Evolutionary conservation across 2,113 vertebrate genomes (phyloP), one percentile per base, ranked within the genome.

Genomic region (Mormyrus lacerda): DNA sequence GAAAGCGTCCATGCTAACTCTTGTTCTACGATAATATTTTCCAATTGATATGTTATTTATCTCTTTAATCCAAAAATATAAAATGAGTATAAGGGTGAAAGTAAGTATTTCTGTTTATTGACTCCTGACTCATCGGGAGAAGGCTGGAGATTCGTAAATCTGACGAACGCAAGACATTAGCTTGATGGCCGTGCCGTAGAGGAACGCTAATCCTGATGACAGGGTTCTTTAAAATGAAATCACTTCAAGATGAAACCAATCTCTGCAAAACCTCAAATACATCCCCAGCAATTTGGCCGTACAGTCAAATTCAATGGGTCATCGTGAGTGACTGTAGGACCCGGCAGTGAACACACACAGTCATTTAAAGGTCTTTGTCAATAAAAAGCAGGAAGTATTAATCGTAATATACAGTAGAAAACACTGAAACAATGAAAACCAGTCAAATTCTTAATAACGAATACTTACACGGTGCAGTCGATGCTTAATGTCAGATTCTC

Each of bases 321-420:
- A 58, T 83, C 21, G 42, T 50, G 27, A 44, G 39, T n/a, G n/a
- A 24, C 31, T 53, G 42, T 31, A 27, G 45, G 51, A 84, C 4
- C 35, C 45, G 19, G 35, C 27, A 55, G 3, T 47, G n/a, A 39
- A 58, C 15, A 31, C 35, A 39, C 50, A 50, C 31, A 86, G 85
- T 69, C 35, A 47, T 21, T 76, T n/a, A 69, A 61, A 87, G 21
- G 17, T 48, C 87, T 35, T 42, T 17, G 42, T 76, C 8, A 73
- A 69, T 73, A 47, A 88, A 88, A 76, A 73, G 27, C 55, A 31
- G 44, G 87, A 88, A 35, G 51, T 87, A 55, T 35, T 55, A 87
- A 31, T 58, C 35, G 21, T 53, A 44, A 55, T 35, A 73, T 42
- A n/a, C n/a, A n/a, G n/a, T n/a, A 31, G n/a, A 76, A 73, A 76